Conservation (phyloP, 2,797 vertebrate genomes). For the Cottoperca gobio region DNA sequence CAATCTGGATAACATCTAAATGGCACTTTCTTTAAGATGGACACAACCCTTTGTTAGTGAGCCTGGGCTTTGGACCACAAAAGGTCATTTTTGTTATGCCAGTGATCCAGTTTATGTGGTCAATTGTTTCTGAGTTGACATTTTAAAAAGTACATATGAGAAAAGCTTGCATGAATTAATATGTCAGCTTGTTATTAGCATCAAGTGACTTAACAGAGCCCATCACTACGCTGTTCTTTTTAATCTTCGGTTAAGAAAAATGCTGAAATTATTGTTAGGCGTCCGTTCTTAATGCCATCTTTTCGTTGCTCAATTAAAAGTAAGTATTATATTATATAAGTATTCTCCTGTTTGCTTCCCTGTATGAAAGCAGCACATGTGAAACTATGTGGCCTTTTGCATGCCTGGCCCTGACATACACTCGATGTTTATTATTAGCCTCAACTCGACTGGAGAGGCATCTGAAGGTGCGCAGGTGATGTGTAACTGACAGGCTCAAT, state of each 20-base stretch:
- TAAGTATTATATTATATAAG: no score
- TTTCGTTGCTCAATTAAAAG: conserved; percentile 29
- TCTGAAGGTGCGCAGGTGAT: conserved; percentile 56
- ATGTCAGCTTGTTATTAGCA: conserved; percentile 34
- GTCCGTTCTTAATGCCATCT: background rate
- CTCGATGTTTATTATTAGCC: conserved; percentile 78
- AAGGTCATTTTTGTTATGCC: conserved; percentile 71
- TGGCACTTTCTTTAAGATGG: conserved; percentile 29
- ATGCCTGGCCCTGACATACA: conserved; percentile 38
- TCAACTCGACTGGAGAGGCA: conserved; percentile 42
- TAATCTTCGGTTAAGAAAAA: conserved; percentile 20
- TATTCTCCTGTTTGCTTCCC: conserved; percentile 11
- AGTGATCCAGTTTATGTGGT: conserved; percentile 65
- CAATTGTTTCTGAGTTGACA: conserved; percentile 55
- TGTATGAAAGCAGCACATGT: conserved; percentile 9
- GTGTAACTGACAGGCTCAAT: conserved; percentile 77
- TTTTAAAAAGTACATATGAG: conserved; percentile 57
- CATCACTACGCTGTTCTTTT: conserved; percentile 31
- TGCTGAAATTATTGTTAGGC: conserved; percentile 1
- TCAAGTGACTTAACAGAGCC: conserved; percentile 2
- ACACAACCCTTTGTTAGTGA: conserved; percentile 26
- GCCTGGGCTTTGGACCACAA: conserved; percentile 24
- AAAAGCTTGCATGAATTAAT: conserved; percentile 59
- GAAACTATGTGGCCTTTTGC: conserved; percentile 35
- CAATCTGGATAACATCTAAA: conserved; percentile 15